These are phyloP conservation scores for Polymixis lichenea DNA, from an alignment of 2,888 invertebrate species.

Conservation along the genomic window DNA sequence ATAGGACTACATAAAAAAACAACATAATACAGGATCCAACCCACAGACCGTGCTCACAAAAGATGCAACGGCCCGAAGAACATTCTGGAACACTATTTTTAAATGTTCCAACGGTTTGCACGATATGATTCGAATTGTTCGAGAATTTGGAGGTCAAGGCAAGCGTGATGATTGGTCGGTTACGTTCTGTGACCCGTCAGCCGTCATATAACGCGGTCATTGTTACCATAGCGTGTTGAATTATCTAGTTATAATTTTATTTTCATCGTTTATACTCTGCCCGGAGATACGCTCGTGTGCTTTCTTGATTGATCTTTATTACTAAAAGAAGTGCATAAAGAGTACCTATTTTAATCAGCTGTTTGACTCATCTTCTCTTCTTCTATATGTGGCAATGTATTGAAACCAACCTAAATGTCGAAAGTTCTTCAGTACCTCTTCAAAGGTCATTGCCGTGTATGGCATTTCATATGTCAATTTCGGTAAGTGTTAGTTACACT, in stretches of 20 bases:
- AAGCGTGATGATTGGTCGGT: slow-evolving; percentile 27
- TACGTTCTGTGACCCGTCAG: slow-evolving; percentile 31
- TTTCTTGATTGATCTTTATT: not conserved
- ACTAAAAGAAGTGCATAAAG: not conserved
- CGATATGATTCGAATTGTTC: slow-evolving; percentile 34
- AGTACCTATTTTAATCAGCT: not conserved
- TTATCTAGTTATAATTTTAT: slow-evolving; percentile 22
- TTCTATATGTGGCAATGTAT: not conserved
- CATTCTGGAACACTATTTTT: slow-evolving; percentile 39
- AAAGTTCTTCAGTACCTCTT: not conserved
- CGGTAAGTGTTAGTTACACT: not conserved
- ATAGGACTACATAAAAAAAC: slow-evolving; percentile 3
- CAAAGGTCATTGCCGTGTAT: accelerated
- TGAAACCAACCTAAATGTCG: not conserved
- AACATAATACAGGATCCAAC: slow-evolving; percentile 4
- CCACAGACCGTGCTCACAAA: slow-evolving; percentile 33
- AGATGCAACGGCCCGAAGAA: slow-evolving; percentile 41
- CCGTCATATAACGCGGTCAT: slow-evolving; percentile 56
- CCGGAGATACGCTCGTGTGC: slow-evolving; percentile 5
- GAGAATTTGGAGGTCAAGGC: slow-evolving; percentile 60
- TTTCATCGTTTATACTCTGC: slow-evolving; percentile 1
- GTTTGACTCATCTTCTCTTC: not conserved
- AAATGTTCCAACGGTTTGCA: slow-evolving; percentile 28
- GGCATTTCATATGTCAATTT: too few relatives aligned
- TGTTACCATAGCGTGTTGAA: slow-evolving; percentile 28